phyloP scores from a whole-genome alignment of 2,797 vertebrate genomes.

The Acanthiza pusilla region DNA sequence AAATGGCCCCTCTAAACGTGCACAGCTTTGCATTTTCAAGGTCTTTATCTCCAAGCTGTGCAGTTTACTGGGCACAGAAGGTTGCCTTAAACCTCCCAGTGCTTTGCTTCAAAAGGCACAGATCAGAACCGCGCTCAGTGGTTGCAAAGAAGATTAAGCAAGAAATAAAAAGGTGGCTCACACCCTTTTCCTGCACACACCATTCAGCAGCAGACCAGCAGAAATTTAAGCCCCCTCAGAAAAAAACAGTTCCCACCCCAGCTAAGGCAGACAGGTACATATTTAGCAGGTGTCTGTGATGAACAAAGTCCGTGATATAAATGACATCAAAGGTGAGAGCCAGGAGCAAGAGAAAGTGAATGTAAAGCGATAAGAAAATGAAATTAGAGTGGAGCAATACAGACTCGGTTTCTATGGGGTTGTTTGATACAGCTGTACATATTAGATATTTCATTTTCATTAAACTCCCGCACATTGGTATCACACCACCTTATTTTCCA shows the following conservation, averaged over 20 bases:
- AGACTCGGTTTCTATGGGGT: background rate
- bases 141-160: background rate
- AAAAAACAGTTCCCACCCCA: background rate
- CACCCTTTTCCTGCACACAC: background rate
- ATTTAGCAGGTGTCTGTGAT: background rate
- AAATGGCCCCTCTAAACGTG: background rate
- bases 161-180: background rate
- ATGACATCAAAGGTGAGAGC: background rate
- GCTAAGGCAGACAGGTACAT: background rate
- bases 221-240: background rate
- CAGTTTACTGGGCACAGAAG: background rate
- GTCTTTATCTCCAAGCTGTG: background rate
- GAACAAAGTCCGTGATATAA: background rate
- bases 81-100: background rate
- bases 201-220: background rate
- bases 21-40: background rate
- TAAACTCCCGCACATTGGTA: background rate
- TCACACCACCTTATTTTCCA: background rate
- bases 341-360: background rate
- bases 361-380: background rate
- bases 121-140: background rate
- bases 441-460: slow-evolving; percentile 7
- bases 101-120: slow-evolving; percentile 15
- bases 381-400: background rate
- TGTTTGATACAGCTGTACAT: background rate